A percentile compares a stretch with the other conserved stretches of the same genome.
These are phyloP conservation scores for Bucco capensis DNA, from an alignment of 2,113 vertebrate genomes.

Conservation along the genomic window DNA sequence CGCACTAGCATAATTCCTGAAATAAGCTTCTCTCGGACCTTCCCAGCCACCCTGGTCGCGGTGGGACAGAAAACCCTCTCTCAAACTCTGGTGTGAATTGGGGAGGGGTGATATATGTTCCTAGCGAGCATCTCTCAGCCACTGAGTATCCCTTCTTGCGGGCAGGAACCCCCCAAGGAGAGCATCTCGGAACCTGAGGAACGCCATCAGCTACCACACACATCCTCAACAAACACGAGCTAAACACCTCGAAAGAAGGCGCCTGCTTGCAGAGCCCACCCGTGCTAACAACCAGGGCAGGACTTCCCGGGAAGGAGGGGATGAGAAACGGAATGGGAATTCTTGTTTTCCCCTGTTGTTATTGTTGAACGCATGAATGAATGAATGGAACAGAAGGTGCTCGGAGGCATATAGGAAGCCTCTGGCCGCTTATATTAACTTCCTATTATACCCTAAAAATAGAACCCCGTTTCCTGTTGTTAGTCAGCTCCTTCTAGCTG, in stretches of 20 bases:
- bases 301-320: neutral
- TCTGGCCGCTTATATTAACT: slow-evolving; percentile 60
- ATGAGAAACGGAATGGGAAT: neutral
- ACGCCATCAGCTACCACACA: neutral
- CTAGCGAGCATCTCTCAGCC: neutral
- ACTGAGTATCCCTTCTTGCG: neutral
- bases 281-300: neutral
- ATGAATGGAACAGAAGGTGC: slow-evolving; percentile 61
- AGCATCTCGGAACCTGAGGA: neutral
- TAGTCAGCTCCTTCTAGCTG: slow-evolving; percentile 39
- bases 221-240: neutral
- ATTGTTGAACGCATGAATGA: slow-evolving; percentile 36
- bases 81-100: neutral
- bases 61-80: neutral
- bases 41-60: neutral
- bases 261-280: neutral
- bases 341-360: slow-evolving; percentile 58
- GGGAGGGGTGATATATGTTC: neutral
- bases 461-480: slow-evolving; percentile 72
- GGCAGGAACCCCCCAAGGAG: neutral
- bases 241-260: neutral
- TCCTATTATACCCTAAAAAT: slow-evolving; percentile 76
- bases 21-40: neutral
- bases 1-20: neutral
- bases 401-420: slow-evolving; percentile 67